Base-by-base conservation (phyloP, 53 echinoderm and acorn worm genomes). In the Zoroaster sp. region DNA sequence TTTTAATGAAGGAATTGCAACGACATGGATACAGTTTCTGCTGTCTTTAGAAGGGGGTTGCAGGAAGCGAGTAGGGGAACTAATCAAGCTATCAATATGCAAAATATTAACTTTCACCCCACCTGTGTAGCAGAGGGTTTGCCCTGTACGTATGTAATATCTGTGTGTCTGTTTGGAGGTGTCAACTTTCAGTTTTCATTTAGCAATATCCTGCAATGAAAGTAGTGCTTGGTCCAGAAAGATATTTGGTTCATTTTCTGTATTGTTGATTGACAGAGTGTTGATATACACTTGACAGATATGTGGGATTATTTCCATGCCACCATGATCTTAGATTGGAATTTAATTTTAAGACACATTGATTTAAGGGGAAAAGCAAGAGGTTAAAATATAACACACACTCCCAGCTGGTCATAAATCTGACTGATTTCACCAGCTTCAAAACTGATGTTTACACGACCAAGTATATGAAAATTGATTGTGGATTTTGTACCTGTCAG, bases 171-270 rank as follows among this genome's bases (percentile, higher is more conserved):
- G 66, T 42, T 39, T 18, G 21, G 35, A 67, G 81, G 81, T 81
- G 81, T 81, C 81, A 35, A 81, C 78, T 81, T 81, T 81, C 81
- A 35, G 66, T 59, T 81, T 81, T 81, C 81, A 67, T 66, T 42
- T 66, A 30, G 66, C 66, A 81, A 81, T 81, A 66, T 81, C 81
- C 81, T 81, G 81, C 66, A 8, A 14, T 10, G 63, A 78, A 38
- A 31, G 21, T 37, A 20, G 0, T 18, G 77, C 10, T 37, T 9
- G 30, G 54, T 78, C 17, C 1, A 3, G 59, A 59, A 78, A 35
- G 35, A 32, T 78, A 55, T 63, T 59, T 3, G 63, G 78, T 78
- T 78, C 63, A 40, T 78, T 37, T 46, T 40, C 39, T 78, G 63
- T 63, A 59, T 65, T 63, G 54, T 35, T 78, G 78, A 78, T 51